A percentile compares a stretch with the other conserved stretches of the same genome.
phyloP scores from a whole-genome alignment of 2,888 invertebrate genomes.

The Rhyacophila evoluta region DNA sequence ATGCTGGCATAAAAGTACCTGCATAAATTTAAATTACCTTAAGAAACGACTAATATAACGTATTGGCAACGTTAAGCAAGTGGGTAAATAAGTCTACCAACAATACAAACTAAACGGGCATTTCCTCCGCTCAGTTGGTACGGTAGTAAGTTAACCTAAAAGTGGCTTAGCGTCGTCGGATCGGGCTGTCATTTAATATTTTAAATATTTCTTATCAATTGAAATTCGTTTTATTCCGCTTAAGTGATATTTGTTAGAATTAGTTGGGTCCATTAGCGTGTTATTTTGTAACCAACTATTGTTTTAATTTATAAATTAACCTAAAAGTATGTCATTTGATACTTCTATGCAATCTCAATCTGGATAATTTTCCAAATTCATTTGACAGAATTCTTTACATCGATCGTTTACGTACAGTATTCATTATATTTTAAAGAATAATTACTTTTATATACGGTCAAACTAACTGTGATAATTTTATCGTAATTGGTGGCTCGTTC shows the following conservation, averaged over 20 bases:
- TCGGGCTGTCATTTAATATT: slow-evolving; percentile 39
- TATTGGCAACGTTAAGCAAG: background rate
- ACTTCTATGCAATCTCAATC: background rate
- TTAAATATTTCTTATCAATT: slow-evolving; percentile 5
- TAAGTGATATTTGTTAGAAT: background rate
- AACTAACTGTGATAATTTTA: slow-evolving; percentile 12
- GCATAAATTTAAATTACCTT: too few species aligned
- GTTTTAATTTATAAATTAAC: background rate
- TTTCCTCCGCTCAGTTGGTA: slow-evolving; percentile 34
- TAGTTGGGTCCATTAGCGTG: background rate
- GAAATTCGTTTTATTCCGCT: background rate
- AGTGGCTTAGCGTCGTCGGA: slow-evolving; percentile 42
- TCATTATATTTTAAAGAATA: background rate
- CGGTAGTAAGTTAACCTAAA: slow-evolving; percentile 44
- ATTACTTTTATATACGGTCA: background rate
- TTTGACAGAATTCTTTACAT: background rate
- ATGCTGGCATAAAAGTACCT: too few species aligned
- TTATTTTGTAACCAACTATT: background rate
- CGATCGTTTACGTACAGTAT: background rate
- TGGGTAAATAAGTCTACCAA: background rate
- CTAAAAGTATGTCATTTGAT: background rate
- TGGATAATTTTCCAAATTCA: background rate
- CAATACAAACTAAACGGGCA: background rate
- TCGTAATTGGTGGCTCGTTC: slow-evolving; percentile 1
- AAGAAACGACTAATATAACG: background rate